Evolutionary conservation across 2,797 vertebrate species (phyloP).

Genomic region (Lerista edwardsae): DNA sequence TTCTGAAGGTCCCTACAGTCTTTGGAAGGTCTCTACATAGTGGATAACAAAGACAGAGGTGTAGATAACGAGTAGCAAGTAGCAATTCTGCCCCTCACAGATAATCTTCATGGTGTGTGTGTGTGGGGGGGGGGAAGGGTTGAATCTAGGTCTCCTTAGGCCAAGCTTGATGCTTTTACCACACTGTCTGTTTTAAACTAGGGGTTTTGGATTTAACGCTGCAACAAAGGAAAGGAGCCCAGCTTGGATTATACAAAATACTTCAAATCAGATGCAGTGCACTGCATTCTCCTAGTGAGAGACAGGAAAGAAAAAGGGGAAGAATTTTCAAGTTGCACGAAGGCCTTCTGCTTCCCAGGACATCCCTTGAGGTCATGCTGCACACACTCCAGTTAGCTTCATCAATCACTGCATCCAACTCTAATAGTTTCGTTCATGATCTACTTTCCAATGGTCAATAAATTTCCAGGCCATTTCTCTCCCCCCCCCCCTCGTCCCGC

Average conservation of each 20-base stretch:
- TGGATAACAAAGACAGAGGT: too few species aligned
- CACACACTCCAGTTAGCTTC: neutral
- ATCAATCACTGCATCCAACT: neutral
- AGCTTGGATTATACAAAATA: neutral
- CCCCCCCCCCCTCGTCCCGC: too few species aligned
- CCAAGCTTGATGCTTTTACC: neutral
- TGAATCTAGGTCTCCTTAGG: neutral
- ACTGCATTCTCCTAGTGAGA: neutral
- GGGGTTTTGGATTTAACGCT: too few species aligned
- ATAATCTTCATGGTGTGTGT: too few species aligned
- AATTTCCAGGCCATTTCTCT: neutral
- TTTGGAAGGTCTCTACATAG: too few species aligned
- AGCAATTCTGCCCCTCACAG: too few species aligned
- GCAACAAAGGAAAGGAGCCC: too few species aligned
- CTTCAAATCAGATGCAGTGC: neutral
- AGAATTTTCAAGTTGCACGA: neutral
- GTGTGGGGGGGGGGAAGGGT: too few species aligned
- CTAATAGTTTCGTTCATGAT: neutral
- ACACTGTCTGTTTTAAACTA: neutral
- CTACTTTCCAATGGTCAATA: constrained; percentile 23
- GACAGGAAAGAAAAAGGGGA: neutral
- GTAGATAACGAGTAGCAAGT: too few species aligned
- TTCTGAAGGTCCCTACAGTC: too few species aligned
- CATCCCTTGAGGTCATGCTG: neutral
- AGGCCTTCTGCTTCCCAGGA: neutral